Evolutionary conservation across 2,888 invertebrate genomes (phyloP), one percentile per base, ranked within the genome.

Genomic region (Tenthredo livida): DNA sequence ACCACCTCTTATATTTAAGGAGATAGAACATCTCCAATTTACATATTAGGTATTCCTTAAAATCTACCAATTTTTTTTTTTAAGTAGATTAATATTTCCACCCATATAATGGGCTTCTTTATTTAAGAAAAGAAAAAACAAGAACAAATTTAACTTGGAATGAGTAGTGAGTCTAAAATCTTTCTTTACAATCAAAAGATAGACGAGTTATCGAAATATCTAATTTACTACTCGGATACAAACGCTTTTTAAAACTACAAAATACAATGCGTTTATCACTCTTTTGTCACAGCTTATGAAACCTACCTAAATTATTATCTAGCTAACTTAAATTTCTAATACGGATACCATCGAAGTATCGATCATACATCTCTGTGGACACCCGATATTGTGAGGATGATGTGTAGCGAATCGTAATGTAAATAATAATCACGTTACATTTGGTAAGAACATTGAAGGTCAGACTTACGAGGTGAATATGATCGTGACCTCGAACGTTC

Each of bases 391-490:
- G 87, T 80, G 61, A 40, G 61, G 80, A 80, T 58, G 80, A 37
- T 40, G 37, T 37, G 61, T 40, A 61, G 80, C 61, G 80, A 77
- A 77, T 77, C 9, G 21, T 43, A 40, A 73, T 77, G 17, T 40
- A 40, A 61, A 61, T 58, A 61, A 40, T 80, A 80, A 61, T 61
- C n/a, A 80, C 33, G 54, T 80, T 80, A 80, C n/a, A 21, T 37
- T 61, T 37, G 21, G 40, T 80, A 37, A 75, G 25, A 65, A 83
- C 73, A 80, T 80, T 80, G 12, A 61, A 80, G 80, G 65, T 70
- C 65, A 87, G 91, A 97, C 97, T 97, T 96, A 97, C 97, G 96
- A 93, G 97, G 97, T 90, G 97, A 96, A 94, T 97, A 97, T 87
- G 97, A 96, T 85, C 96, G 94, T 85, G 96, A 97, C 90, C 97